A percentile compares a stretch with the other conserved stretches of the same genome.
These are phyloP conservation scores for Acanthaster planci DNA, from an alignment of 35 echinoderm and acorn worm genomes.

Conservation along the genomic window DNA sequence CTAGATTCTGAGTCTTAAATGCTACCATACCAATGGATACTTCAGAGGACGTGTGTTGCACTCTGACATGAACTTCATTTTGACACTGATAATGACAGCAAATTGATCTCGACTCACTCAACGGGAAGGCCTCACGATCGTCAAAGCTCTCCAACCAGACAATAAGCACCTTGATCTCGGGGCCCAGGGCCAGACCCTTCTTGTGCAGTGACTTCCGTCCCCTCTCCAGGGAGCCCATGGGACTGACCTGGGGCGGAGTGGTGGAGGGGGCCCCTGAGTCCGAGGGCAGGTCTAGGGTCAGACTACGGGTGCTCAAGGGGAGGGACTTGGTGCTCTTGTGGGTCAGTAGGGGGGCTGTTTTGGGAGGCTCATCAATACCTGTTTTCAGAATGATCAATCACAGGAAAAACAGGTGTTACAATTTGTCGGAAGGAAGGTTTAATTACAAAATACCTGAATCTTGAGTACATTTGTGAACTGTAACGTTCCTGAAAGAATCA, in stretches of 20 bases:
- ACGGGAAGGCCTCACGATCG: constrained; percentile 77
- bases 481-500: too few species aligned
- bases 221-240: constrained; percentile 44
- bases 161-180: constrained; percentile 87
- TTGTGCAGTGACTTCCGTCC: constrained; percentile 73
- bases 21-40: too few species aligned
- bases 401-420: too few species aligned
- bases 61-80: too few species aligned
- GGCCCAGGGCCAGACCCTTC: constrained; percentile 47
- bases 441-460: too few species aligned
- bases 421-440: too few species aligned
- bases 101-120: constrained; percentile 73
- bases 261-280: neutral
- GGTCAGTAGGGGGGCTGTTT: constrained; percentile 32
- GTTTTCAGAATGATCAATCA: too few species aligned
- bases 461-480: too few species aligned
- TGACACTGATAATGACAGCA: too few species aligned
- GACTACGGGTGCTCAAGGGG: neutral
- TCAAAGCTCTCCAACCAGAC: constrained; percentile 99
- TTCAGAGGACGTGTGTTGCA: too few species aligned
- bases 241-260: constrained; percentile 15
- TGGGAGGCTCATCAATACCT: neutral
- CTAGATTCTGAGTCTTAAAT: too few species aligned
- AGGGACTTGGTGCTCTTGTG: constrained; percentile 43
- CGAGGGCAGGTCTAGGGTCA: constrained; percentile 40